Evolutionary conservation across 2,113 vertebrate species (phyloP).

Genomic region (Limanda limanda): DNA sequence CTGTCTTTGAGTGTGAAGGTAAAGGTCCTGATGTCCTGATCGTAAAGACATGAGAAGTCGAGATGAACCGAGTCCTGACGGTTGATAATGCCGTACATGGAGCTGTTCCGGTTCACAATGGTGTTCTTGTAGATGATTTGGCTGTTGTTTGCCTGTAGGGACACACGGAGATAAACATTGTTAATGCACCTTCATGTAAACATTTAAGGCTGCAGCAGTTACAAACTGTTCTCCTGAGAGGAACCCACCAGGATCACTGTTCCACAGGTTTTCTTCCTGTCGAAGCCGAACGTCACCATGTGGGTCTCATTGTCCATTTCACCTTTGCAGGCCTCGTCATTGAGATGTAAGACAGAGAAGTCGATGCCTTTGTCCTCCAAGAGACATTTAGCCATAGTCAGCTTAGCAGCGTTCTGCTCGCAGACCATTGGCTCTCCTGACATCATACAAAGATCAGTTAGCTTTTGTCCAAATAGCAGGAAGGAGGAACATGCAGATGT

Average conservation of each 20-base stretch:
- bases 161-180: not conserved
- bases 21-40: not conserved
- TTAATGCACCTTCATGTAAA: not conserved
- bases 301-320: constrained; percentile 17
- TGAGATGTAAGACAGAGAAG: constrained; percentile 40
- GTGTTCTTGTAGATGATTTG: constrained; percentile 39
- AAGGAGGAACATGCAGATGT: not conserved
- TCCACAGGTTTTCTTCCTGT: constrained; percentile 32
- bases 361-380: constrained; percentile 40
- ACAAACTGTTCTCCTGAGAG: not conserved
- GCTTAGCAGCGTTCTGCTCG: not conserved
- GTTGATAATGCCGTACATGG: constrained; percentile 11
- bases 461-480: not conserved
- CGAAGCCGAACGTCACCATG: constrained; percentile 51
- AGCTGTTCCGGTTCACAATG: not conserved
- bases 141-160: constrained; percentile 26
- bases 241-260: constrained; percentile 28
- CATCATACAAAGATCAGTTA: not conserved
- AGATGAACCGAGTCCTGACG: constrained; percentile 21
- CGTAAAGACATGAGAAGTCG: constrained; percentile 45
- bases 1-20: constrained; percentile 40
- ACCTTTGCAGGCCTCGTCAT: constrained; percentile 32
- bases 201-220: too few relatives aligned
- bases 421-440: constrained; percentile 41
- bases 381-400: constrained; percentile 42